Evolutionary conservation across 2,888 invertebrate genomes (phyloP).

Genomic region (Cynaeus angustus): DNA sequence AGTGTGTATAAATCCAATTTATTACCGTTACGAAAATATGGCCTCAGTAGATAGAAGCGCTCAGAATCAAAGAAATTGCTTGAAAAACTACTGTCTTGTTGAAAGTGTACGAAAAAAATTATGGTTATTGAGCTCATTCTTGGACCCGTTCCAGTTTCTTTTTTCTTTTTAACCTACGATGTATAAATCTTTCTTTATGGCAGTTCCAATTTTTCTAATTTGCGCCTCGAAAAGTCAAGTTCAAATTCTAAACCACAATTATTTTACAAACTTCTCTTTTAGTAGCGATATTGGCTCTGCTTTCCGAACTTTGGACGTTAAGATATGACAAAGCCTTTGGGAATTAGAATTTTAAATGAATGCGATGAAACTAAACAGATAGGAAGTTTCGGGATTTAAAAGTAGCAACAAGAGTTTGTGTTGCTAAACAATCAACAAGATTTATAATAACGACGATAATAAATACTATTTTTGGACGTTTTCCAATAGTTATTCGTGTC

Average conservation of each 20-base stretch:
- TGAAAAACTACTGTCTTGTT: slow-evolving; percentile 17
- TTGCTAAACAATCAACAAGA: slow-evolving; percentile 28
- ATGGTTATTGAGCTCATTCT: slow-evolving; percentile 24
- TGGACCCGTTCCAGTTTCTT: slow-evolving; percentile 18
- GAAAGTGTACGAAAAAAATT: slow-evolving; percentile 23
- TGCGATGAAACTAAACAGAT: slow-evolving; percentile 1
- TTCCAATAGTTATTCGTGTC: slow-evolving; percentile 37
- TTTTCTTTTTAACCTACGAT: slow-evolving; percentile 10
- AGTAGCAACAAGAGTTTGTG: slow-evolving; percentile 15
- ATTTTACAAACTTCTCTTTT: too few relatives aligned
- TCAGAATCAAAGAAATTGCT: slow-evolving; percentile 18
- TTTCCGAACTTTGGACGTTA: slow-evolving; percentile 1
- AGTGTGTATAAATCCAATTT: too few relatives aligned
- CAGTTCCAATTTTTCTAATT: slow-evolving; percentile 15
- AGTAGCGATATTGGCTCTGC: not conserved
- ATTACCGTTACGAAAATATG: not conserved
- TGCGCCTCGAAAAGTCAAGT: slow-evolving; percentile 2
- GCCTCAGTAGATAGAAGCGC: slow-evolving; percentile 1
- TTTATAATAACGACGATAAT: slow-evolving; percentile 33
- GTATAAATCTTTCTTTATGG: slow-evolving; percentile 16
- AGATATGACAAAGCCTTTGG: slow-evolving; percentile 2
- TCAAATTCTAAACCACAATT: too few relatives aligned
- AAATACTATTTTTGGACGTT: slow-evolving; percentile 37
- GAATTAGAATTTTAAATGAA: slow-evolving; percentile 5
- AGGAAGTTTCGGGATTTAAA: slow-evolving; percentile 6